phyloP scores from a whole-genome alignment of 1,140 invertebrate genomes.

The Mycetomoellerius zeteki region DNA sequence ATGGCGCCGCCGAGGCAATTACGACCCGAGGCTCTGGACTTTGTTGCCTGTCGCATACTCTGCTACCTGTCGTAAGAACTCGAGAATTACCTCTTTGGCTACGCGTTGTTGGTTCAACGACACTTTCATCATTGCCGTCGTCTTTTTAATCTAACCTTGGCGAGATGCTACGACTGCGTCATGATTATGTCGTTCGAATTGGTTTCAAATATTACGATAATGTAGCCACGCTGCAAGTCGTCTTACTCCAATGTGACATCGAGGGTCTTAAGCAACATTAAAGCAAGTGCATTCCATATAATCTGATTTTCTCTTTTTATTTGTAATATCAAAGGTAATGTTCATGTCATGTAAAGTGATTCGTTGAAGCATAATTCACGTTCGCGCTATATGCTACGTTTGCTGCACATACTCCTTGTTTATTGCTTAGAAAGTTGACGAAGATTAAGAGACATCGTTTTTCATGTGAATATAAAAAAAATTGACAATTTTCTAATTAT shows the following conservation, averaged over 20 bases:
- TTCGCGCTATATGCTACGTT: neutral
- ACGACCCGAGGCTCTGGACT: conserved; percentile 39
- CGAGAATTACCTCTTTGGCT: conserved; percentile 18
- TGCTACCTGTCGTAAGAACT: conserved; percentile 53
- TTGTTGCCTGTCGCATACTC: conserved; percentile 31
- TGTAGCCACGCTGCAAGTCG: neutral
- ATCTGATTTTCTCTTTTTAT: conserved; percentile 30
- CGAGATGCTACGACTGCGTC: conserved; percentile 1
- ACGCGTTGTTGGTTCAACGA: conserved; percentile 51
- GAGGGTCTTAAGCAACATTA: neutral
- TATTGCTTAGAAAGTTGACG: neutral
- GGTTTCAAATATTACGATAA: conserved; percentile 55
- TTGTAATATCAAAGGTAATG: neutral
- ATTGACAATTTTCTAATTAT: neutral
- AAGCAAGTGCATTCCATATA: conserved; percentile 10
- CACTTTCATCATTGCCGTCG: conserved; percentile 34
- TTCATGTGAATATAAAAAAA: neutral
- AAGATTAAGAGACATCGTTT: neutral
- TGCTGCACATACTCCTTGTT: neutral
- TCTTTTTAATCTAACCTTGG: conserved; percentile 39
- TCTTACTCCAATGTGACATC: conserved; percentile 8
- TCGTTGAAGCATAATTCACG: conserved; percentile 11
- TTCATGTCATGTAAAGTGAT: neutral
- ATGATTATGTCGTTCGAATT: conserved; percentile 9
- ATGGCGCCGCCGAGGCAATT: conserved; percentile 59